Evolutionary conservation across 2,797 vertebrate species (phyloP).

Genomic region (Pangasius mekongensis): DNA sequence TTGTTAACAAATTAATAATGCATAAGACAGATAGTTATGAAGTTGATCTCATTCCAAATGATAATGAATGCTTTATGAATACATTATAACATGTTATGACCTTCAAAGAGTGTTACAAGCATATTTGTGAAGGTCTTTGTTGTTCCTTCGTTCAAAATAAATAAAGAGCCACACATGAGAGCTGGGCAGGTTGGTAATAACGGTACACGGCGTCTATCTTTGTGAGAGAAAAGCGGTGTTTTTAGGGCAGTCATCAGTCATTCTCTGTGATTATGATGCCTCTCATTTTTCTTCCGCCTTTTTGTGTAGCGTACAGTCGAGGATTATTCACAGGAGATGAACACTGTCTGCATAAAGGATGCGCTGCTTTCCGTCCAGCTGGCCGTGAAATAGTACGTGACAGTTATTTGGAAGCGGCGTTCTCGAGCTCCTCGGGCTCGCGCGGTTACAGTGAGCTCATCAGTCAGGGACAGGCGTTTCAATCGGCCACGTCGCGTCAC

Average conservation of each 20-base stretch:
- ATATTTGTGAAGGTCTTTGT: background rate
- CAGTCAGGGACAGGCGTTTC: constrained; percentile 46
- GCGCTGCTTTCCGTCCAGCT: constrained; percentile 41
- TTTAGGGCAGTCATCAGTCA: constrained; percentile 48
- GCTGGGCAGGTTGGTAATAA: constrained; percentile 3
- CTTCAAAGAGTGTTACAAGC: background rate
- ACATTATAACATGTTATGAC: background rate
- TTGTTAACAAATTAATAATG: background rate
- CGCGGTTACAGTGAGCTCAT: constrained; percentile 39
- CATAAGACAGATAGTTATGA: background rate
- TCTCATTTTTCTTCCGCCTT: constrained; percentile 49
- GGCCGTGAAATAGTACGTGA: constrained; percentile 57
- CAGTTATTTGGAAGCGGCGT: constrained; percentile 48
- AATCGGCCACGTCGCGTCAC: constrained; percentile 9
- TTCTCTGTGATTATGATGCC: constrained; percentile 43
- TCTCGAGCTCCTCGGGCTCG: constrained; percentile 25
- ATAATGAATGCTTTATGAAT: background rate
- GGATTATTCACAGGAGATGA: constrained; percentile 52
- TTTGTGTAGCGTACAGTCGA: constrained; percentile 39
- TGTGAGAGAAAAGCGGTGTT: background rate
- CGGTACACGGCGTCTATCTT: background rate
- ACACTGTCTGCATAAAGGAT: constrained; percentile 53
- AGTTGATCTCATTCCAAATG: background rate
- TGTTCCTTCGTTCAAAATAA: background rate
- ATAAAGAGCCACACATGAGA: background rate